A percentile compares a stretch with the other conserved stretches of the same genome.
Conservation (phyloP, 2,797 vertebrate species). For the Netta rufina region DNA sequence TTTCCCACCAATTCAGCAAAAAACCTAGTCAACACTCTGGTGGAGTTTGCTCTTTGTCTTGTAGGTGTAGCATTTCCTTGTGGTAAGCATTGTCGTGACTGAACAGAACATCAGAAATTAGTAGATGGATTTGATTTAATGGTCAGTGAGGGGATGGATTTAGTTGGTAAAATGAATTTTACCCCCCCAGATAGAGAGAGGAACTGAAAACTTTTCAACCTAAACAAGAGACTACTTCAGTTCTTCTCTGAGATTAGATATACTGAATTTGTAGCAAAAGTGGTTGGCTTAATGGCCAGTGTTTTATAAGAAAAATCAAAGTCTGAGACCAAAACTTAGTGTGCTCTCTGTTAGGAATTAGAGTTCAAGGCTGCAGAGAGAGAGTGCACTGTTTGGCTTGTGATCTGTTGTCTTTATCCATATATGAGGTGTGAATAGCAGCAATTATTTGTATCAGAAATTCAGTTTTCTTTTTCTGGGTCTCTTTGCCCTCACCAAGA, state of each 20-base stretch:
- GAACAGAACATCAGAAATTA: not conserved
- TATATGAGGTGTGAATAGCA: not conserved
- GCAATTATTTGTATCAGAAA: not conserved
- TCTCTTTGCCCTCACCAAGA: not conserved
- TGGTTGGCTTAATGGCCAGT: not conserved
- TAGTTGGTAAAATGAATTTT: not conserved
- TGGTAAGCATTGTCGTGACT: not conserved
- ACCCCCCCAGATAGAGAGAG: not conserved
- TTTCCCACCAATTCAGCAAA: constrained; percentile 5
- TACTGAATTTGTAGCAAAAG: not conserved
- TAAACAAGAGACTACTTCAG: not conserved
- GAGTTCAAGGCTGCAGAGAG: not conserved
- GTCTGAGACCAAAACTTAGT: not conserved
- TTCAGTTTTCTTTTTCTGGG: not conserved
- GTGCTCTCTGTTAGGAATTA: not conserved
- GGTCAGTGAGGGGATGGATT: not conserved
- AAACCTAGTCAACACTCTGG: not conserved
- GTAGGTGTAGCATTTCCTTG: not conserved
- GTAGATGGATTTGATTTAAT: not conserved
- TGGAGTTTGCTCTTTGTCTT: not conserved
- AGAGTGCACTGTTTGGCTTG: not conserved
- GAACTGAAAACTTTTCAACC: not conserved
- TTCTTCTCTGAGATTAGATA: not conserved
- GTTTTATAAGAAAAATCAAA: not conserved
- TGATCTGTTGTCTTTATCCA: not conserved